Conservation (phyloP, 2,113 vertebrate species). For the Daubentonia madagascariensis region DNA sequence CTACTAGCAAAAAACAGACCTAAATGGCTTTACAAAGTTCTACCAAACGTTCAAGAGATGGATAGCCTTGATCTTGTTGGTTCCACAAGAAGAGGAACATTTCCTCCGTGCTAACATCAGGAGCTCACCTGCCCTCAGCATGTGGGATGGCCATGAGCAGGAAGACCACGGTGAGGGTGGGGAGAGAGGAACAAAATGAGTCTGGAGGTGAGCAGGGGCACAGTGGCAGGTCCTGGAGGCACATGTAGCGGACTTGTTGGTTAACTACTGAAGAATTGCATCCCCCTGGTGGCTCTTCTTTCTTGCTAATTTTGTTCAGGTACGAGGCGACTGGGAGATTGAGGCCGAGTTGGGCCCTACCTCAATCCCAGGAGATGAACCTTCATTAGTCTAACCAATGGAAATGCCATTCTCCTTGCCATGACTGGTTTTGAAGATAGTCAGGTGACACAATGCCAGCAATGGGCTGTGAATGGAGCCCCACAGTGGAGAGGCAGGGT, state of each 20-base stretch:
- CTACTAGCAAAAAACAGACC: background rate
- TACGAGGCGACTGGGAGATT: background rate
- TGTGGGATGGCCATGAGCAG: too few species aligned
- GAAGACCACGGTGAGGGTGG: background rate
- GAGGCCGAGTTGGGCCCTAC: too few species aligned
- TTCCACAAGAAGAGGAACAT: too few species aligned
- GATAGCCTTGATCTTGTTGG: background rate
- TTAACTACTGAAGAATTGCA: background rate
- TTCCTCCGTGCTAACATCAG: background rate
- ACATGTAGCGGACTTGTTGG: background rate
- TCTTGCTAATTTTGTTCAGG: background rate
- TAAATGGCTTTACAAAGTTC: background rate
- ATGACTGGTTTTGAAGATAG: background rate
- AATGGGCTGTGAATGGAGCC: background rate
- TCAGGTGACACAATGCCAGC: too few species aligned
- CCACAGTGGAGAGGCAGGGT: background rate
- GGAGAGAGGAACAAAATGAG: background rate
- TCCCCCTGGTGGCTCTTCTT: background rate
- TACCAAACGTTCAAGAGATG: background rate
- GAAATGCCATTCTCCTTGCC: background rate
- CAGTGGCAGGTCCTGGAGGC: background rate
- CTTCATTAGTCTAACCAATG: background rate
- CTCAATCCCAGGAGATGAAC: background rate
- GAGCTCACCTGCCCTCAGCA: background rate
- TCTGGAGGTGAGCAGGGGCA: fast-evolving